These are phyloP conservation scores for Syngnathus typhle DNA, from an alignment of 2,113 vertebrate genomes.

Conservation along the genomic window DNA sequence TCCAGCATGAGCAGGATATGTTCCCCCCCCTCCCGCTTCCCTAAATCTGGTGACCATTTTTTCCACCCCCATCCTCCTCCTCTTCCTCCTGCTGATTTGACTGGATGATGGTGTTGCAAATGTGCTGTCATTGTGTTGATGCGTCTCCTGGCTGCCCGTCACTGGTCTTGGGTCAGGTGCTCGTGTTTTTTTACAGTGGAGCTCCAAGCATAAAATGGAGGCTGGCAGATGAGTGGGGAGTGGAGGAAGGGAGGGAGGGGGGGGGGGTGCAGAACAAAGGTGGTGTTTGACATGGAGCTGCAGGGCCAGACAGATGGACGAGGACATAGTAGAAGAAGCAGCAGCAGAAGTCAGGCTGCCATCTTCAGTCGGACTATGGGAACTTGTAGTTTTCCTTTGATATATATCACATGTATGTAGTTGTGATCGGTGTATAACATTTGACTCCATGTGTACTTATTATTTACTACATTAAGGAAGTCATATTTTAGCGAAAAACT, in stretches of 20 bases:
- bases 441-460: no score
- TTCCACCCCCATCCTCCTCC: background rate
- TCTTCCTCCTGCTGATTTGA: constrained; percentile 19
- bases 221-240: constrained; percentile 79
- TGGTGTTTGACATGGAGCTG: constrained; percentile 40
- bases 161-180: constrained; percentile 89
- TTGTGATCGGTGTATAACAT: no score
- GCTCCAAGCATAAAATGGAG: constrained; percentile 98
- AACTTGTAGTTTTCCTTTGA: constrained; percentile 22
- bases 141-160: constrained; percentile 56
- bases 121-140: constrained; percentile 23
- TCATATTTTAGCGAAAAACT: no score
- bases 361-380: constrained; percentile 18
- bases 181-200: constrained; percentile 56
- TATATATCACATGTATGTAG: background rate
- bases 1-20: constrained; percentile 48
- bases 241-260: constrained; percentile 58
- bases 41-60: constrained; percentile 38
- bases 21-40: constrained; percentile 4
- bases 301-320: constrained; percentile 8
- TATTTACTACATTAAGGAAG: no score
- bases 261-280: constrained; percentile 70
- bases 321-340: background rate
- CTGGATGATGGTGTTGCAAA: constrained; percentile 23
- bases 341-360: background rate